These are phyloP conservation scores for Campodea augens DNA, from an alignment of 1,140 invertebrate species.

Conservation along the genomic window DNA sequence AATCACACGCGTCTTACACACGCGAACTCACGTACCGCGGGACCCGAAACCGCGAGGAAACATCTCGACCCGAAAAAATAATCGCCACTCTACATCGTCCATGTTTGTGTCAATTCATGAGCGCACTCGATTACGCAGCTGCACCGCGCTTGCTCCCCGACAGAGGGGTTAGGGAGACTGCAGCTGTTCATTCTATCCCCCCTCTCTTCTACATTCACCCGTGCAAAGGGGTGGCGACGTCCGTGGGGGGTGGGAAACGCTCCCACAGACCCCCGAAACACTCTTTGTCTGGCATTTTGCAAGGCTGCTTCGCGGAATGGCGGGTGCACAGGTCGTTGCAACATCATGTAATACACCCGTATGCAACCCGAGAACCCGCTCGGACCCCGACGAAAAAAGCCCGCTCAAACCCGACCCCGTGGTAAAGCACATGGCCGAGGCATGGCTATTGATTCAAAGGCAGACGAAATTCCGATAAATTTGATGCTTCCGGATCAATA, in stretches of 20 bases:
- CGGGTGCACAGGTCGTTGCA: no score
- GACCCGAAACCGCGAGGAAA: background rate
- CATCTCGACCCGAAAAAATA: background rate
- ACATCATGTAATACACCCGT: no score
- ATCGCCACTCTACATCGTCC: no score
- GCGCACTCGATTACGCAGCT: slow-evolving; percentile 13
- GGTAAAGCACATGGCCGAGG: slow-evolving; percentile 13
- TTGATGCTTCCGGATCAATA: slow-evolving; percentile 14
- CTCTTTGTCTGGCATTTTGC: slow-evolving; percentile 12
- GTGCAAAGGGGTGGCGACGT: no score
- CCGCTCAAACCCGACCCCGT: background rate
- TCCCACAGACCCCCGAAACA: no score
- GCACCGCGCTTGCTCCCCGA: no score
- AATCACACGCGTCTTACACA: slow-evolving; percentile 9
- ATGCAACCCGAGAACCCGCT: no score
- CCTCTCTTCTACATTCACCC: no score
- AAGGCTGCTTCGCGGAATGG: background rate
- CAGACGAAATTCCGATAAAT: slow-evolving; percentile 15
- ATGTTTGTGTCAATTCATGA: slow-evolving; percentile 12
- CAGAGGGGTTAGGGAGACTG: no score
- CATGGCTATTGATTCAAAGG: slow-evolving; percentile 14
- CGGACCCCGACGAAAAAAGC: no score
- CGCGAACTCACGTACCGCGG: slow-evolving; percentile 1
- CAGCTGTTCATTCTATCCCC: no score
- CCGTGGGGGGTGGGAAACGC: no score